phyloP scores from a whole-genome alignment of 1,140 invertebrate species.

The Drosophila grimshawi region DNA sequence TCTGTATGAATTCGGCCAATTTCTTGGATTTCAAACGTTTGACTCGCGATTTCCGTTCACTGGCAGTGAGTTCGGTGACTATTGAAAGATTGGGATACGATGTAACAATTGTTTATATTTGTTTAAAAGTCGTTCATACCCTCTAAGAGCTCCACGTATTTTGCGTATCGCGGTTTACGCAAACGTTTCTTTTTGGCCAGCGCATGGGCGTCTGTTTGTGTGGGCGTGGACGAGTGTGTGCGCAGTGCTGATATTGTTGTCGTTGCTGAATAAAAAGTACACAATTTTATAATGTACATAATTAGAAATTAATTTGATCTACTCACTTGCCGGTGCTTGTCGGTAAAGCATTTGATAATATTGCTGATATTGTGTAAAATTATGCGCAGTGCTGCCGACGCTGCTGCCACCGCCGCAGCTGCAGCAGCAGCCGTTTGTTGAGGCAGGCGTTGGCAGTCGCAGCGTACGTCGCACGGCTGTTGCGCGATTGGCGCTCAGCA shows the following conservation, averaged over 20 bases:
- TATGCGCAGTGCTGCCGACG: constrained; percentile 41
- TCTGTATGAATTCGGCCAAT: constrained; percentile 87
- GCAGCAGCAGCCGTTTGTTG: constrained; percentile 53
- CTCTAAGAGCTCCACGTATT: constrained; percentile 79
- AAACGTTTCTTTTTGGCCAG: constrained; percentile 68
- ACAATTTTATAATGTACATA: not conserved
- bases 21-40: constrained; percentile 87
- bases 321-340: constrained; percentile 65
- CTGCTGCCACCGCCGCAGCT: constrained; percentile 16
- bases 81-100: constrained; percentile 46
- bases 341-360: constrained; percentile 77
- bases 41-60: constrained; percentile 87
- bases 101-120: not conserved
- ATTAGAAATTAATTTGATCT: too few species aligned
- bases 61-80: constrained; percentile 87
- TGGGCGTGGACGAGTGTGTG: constrained; percentile 66
- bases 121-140: constrained; percentile 43
- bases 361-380: constrained; percentile 71
- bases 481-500: constrained; percentile 59
- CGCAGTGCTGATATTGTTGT: constrained; percentile 23
- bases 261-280: constrained; percentile 5
- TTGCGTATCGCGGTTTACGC: constrained; percentile 73
- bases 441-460: constrained; percentile 45
- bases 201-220: constrained; percentile 57
- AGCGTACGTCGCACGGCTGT: constrained; percentile 51